Evolutionary conservation across 2,888 invertebrate species (phyloP).

Genomic region (Isoperla grammatica): DNA sequence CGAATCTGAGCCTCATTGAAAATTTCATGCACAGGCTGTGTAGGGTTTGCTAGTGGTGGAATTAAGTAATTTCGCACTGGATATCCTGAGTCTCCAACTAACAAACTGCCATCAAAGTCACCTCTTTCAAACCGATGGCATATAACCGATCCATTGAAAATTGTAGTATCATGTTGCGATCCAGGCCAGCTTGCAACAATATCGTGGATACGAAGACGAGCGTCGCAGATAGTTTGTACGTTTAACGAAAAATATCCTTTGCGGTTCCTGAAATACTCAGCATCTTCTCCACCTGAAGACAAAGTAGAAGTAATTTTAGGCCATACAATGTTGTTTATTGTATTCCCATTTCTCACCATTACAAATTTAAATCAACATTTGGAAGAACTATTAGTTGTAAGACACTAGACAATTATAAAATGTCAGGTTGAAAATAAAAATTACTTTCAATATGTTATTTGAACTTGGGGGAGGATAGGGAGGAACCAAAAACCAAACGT

Average conservation of each 20-base stretch:
- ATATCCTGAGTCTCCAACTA: constrained; percentile 18
- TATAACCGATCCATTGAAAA: constrained; percentile 6
- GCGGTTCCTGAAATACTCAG: constrained; percentile 18
- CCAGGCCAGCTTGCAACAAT: constrained; percentile 14
- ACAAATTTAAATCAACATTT: no score
- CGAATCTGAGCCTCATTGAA: constrained; percentile 17
- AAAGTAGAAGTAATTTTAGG: no score
- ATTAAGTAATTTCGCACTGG: constrained; percentile 5
- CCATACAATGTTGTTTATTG: no score
- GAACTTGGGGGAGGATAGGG: no score
- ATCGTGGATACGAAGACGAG: constrained; percentile 3
- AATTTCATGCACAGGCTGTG: neutral
- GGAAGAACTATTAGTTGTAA: no score
- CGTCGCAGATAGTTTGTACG: constrained; percentile 3
- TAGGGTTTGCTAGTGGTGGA: constrained; percentile 14
- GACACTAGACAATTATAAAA: no score
- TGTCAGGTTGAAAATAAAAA: no score
- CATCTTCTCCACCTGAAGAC: constrained; percentile 6
- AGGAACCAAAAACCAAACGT: no score
- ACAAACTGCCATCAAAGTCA: neutral
- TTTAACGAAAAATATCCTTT: constrained; percentile 17
- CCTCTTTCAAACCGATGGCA: constrained; percentile 3
- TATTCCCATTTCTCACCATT: no score
- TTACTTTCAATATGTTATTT: no score
- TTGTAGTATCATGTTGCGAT: neutral